Base-by-base conservation (phyloP, 2,888 invertebrate species). In the Phortica okadai region DNA sequence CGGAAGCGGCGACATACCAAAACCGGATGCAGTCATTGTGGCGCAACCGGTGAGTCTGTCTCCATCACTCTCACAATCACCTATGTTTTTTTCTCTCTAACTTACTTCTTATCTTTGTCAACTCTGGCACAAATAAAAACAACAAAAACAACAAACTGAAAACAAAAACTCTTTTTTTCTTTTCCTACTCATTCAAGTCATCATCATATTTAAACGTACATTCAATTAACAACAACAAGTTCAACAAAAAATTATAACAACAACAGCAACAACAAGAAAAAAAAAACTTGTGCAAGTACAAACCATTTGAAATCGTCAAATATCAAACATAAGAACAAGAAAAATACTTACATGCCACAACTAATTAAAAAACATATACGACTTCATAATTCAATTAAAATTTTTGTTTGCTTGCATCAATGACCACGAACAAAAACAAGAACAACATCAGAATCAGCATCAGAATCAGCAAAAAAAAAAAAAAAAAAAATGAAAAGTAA, bases 1-100 rank as follows among this genome's bases (percentile, higher is more conserved):
- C 88, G 89, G 83, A 85, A 89, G 81, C 87, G 82, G 79, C 89
- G 84, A 78, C 84, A 78, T 78, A 83, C 83, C 78, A 79, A 85
- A 79, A 79, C 85, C 85, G 90, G 90, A 90, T 89, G 91, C 88
- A 89, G 91, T 87, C 88, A 88, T 83, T 91, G 90, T 85, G 90
- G 90, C 87, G 91, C 91, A 85, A 89, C 88, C 88, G 91, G 90
- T 91, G 91, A 91, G 91, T 91, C 83, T 87, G 16, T 72, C 72
- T 76, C 11, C 25, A 54, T 75, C 58, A n/a, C 41, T 72, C 66
- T 73, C 59, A 56, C 56, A 56, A 14, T 56, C 56, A 56, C 14
- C 56, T 56, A 6, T 33, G 2, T 33, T 33, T 16, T 56, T 11
- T 16, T 11, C n/a, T 56, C 56, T 11, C 56, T 56, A 14, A 16